Evolutionary conservation across 2,797 vertebrate species (phyloP).

Genomic region (Darevskia mixta): DNA sequence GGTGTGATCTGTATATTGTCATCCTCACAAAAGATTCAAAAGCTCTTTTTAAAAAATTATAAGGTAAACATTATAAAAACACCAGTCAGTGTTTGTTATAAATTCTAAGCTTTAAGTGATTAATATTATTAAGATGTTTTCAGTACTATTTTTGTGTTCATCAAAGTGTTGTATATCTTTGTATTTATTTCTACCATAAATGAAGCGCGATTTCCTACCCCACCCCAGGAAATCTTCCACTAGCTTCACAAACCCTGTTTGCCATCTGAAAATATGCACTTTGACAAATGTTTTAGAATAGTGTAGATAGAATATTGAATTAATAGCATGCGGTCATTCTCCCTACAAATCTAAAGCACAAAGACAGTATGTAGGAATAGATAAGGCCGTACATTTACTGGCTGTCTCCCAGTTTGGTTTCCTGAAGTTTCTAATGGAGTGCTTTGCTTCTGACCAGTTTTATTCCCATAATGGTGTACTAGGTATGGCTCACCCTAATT

Average conservation of each 20-base stretch:
- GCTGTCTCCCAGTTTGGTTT: not conserved
- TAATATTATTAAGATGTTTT: not conserved
- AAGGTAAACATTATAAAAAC: slow-evolving; percentile 44
- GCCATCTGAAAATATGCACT: not conserved
- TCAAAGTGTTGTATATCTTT: not conserved
- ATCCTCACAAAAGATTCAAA: slow-evolving; percentile 15
- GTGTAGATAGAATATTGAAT: slow-evolving; percentile 27
- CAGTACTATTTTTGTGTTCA: not conserved
- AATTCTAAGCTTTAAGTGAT: not conserved
- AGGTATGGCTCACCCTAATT: not conserved
- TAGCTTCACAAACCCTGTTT: slow-evolving; percentile 18
- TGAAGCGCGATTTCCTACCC: not conserved
- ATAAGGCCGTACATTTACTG: slow-evolving; percentile 18
- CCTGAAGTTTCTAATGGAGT: not conserved
- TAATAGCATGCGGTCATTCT: not conserved
- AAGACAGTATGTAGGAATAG: not conserved
- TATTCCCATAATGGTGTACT: not conserved
- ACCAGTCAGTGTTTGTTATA: slow-evolving; percentile 34
- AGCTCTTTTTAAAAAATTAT: slow-evolving; percentile 38
- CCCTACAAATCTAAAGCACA: slow-evolving; percentile 9
- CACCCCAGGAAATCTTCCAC: not conserved
- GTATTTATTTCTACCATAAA: not conserved
- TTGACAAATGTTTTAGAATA: slow-evolving; percentile 14
- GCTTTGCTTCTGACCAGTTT: not conserved
- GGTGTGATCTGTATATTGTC: slow-evolving; percentile 34